phyloP scores from a whole-genome alignment of 1,140 invertebrate genomes.

The Drosophila nigrodunni region DNA sequence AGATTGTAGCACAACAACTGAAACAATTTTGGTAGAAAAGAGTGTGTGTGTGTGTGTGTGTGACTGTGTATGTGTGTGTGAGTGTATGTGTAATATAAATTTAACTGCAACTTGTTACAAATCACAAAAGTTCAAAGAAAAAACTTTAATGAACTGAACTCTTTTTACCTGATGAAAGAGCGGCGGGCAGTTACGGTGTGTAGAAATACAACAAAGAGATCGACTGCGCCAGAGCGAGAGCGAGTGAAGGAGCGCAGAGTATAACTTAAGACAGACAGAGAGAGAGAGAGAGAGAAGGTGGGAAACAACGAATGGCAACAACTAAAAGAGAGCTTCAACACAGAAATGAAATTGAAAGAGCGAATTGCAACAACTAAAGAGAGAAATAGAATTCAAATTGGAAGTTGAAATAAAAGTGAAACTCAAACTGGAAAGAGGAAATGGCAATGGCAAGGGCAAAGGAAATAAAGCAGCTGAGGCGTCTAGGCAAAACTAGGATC shows the following conservation, averaged over 20 bases:
- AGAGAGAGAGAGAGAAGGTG: background rate
- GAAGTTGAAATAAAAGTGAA: too few species aligned
- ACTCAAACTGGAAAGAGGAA: too few species aligned
- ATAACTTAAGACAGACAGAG: slow-evolving; percentile 6
- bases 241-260: slow-evolving; percentile 7
- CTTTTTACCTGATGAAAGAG: slow-evolving; percentile 23
- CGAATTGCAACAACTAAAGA: slow-evolving; percentile 1
- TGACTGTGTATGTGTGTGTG: slow-evolving; percentile 17
- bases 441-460: too few species aligned
- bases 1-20: slow-evolving; percentile 56
- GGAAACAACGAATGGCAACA: background rate
- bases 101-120: slow-evolving; percentile 33
- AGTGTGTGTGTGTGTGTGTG: slow-evolving; percentile 16
- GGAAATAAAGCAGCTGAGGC: slow-evolving; percentile 23
- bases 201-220: slow-evolving; percentile 20
- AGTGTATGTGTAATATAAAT: slow-evolving; percentile 32
- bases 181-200: slow-evolving; percentile 1
- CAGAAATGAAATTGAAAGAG: background rate
- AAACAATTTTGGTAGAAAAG: slow-evolving; percentile 38
- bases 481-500: slow-evolving; percentile 27
- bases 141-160: slow-evolving; percentile 19
- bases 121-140: slow-evolving; percentile 40
- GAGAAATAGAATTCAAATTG: background rate
- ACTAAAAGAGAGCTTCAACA: background rate
- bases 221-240: slow-evolving; percentile 4